Evolutionary conservation across 2,113 vertebrate genomes (phyloP).

Genomic region (Mixornis gularis): DNA sequence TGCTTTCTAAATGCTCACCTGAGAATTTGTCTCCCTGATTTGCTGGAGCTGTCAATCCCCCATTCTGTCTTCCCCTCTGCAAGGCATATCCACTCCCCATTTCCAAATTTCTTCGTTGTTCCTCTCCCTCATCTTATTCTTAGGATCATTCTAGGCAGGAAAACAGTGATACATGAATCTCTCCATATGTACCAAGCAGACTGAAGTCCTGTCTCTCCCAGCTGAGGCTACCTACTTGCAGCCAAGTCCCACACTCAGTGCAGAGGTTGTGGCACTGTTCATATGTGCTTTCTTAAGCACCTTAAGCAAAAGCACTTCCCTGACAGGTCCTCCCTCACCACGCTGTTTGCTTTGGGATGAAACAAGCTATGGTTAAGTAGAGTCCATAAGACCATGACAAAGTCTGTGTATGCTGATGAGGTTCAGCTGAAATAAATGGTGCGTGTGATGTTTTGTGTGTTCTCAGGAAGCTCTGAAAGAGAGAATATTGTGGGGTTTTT

Average conservation of each 20-base stretch:
- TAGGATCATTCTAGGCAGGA: not conserved
- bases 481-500: not conserved
- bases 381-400: not conserved
- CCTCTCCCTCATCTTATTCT: not conserved
- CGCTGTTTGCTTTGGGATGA: not conserved
- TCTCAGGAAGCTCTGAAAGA: not conserved
- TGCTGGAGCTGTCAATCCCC: not conserved
- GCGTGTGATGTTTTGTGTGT: not conserved
- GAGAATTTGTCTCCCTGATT: not conserved
- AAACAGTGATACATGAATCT: not conserved
- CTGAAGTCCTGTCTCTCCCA: not conserved
- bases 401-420: not conserved
- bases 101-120: not conserved
- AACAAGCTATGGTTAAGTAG: not conserved
- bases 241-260: not conserved
- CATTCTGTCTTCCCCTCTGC: not conserved
- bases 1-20: not conserved
- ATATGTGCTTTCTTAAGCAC: not conserved
- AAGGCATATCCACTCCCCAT: not conserved
- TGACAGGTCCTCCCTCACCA: not conserved
- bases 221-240: not conserved
- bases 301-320: not conserved
- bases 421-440: not conserved
- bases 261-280: not conserved
- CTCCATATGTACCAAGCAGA: accelerated